phyloP scores from a whole-genome alignment of 2,797 vertebrate genomes.

The Hippocampus kuda region DNA sequence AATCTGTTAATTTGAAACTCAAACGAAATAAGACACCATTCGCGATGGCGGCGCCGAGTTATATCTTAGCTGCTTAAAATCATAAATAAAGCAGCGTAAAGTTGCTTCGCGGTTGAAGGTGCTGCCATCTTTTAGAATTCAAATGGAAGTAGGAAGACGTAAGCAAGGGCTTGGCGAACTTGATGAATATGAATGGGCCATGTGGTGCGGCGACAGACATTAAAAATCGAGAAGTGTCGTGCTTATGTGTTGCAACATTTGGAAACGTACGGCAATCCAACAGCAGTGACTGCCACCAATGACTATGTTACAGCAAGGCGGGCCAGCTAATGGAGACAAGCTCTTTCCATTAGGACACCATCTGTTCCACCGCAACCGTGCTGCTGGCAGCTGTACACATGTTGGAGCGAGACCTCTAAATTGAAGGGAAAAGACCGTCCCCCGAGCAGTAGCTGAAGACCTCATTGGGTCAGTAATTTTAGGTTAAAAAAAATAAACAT shows the following conservation, averaged over 20 bases:
- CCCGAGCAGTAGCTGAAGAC: neutral
- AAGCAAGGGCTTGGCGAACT: neutral
- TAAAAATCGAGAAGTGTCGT: constrained; percentile 15
- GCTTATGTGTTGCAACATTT: constrained; percentile 18
- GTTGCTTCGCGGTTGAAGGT: neutral
- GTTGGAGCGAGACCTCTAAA: constrained; percentile 35
- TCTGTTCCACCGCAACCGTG: constrained; percentile 54
- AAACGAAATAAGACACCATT: neutral
- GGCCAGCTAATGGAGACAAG: constrained; percentile 59
- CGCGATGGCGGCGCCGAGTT: neutral
- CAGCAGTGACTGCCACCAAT: constrained; percentile 41
- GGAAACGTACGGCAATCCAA: constrained; percentile 34
- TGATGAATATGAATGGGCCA: constrained; percentile 14
- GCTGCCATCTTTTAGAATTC: constrained; percentile 1
- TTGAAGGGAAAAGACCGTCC: neutral
- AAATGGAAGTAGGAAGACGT: neutral
- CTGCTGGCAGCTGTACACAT: constrained; percentile 49
- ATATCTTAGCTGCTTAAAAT: neutral
- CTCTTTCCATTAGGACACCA: constrained; percentile 61
- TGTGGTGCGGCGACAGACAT: constrained; percentile 11
- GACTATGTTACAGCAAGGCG: constrained; percentile 42
- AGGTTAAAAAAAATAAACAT: neutral
- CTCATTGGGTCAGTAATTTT: neutral
- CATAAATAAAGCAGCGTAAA: constrained; percentile 4
- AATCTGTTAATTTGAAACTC: neutral